Conservation (phyloP, 2,888 invertebrate species). For the Mechanitis mazaeus region DNA sequence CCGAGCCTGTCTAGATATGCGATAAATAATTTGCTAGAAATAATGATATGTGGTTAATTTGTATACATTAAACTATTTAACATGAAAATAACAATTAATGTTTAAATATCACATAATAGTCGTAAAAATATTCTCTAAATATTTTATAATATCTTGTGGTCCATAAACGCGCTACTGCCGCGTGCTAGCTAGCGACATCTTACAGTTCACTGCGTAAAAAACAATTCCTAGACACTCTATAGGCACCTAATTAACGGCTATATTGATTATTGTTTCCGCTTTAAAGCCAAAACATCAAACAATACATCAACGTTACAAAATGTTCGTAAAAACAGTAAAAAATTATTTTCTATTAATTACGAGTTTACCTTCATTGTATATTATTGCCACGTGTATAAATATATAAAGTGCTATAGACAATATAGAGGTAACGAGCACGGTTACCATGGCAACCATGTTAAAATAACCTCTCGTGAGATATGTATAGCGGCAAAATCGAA, state of each 20-base stretch:
- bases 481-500: neutral
- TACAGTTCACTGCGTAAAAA: conserved; percentile 8
- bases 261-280: neutral
- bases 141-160: conserved; percentile 64
- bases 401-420: conserved; percentile 21
- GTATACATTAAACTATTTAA: conserved; percentile 61
- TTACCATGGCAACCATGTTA: neutral
- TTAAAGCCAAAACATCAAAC: neutral
- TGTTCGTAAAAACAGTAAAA: conserved; percentile 4
- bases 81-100: conserved; percentile 64
- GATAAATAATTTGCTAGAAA: conserved; percentile 48
- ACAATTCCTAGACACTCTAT: conserved; percentile 7
- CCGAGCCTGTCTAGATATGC: conserved; percentile 19
- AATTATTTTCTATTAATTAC: neutral
- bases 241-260: conserved; percentile 5
- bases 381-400: conserved; percentile 23
- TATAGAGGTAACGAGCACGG: neutral
- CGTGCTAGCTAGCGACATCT: conserved; percentile 17
- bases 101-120: conserved; percentile 74
- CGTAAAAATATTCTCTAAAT: conserved; percentile 53
- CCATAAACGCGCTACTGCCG: conserved; percentile 50
- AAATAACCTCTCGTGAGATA: neutral
- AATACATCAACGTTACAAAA: neutral
- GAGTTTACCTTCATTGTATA: conserved; percentile 4
- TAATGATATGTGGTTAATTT: conserved; percentile 72